Conservation (phyloP, 1,140 invertebrate genomes). For the Drosophila malerkotliana region DNA sequence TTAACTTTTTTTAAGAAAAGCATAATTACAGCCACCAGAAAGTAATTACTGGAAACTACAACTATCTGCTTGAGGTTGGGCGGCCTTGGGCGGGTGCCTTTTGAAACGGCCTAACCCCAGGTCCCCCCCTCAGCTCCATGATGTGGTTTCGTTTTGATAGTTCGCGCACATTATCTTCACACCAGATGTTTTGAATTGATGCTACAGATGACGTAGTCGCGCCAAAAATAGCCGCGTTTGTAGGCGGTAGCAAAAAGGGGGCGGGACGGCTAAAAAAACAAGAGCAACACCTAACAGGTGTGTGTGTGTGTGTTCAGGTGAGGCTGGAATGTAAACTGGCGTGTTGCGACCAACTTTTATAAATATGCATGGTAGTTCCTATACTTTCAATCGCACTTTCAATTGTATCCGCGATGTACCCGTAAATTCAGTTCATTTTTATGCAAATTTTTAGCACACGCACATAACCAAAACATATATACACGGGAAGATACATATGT, state of each 20-base stretch:
- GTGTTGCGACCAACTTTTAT: constrained; percentile 24
- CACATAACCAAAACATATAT: constrained; percentile 7
- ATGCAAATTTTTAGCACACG: constrained; percentile 24
- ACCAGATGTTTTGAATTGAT: constrained; percentile 64
- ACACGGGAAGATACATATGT: neutral
- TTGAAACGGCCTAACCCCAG: neutral
- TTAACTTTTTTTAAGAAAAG: no score
- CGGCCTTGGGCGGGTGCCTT: neutral
- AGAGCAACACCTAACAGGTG: constrained; percentile 37
- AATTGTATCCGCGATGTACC: neutral
- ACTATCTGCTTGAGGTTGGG: neutral
- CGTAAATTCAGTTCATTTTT: constrained; percentile 4
- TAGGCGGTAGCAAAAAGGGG: constrained; percentile 18
- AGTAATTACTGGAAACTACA: neutral
- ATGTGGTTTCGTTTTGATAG: constrained; percentile 14
- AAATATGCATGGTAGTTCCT: neutral
- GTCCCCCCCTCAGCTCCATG: constrained; percentile 3
- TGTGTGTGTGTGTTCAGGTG: constrained; percentile 37
- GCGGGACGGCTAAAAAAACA: constrained; percentile 19
- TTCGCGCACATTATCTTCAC: constrained; percentile 28
- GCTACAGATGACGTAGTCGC: constrained; percentile 67
- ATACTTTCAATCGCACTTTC: constrained; percentile 1
- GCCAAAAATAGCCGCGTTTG: constrained; percentile 50
- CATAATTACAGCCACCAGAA: neutral
- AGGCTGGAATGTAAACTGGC: neutral